Base-by-base conservation (phyloP, 2,113 vertebrate genomes). In the Orientallactaga bullata region DNA sequence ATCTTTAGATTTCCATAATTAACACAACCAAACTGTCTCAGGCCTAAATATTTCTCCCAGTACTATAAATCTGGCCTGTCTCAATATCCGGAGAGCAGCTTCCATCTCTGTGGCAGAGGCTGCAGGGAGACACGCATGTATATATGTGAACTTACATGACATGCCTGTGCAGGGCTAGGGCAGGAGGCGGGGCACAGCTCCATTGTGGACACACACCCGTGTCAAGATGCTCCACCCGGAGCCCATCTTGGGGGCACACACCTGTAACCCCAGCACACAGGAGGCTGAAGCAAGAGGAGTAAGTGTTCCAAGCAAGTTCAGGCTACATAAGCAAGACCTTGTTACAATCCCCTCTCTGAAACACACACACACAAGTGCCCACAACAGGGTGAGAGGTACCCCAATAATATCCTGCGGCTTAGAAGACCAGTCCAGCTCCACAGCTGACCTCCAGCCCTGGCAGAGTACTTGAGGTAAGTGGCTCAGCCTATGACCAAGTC, bases 1-100 rank as follows among this genome's bases (percentile, higher is more conserved):
- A 98, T 97, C 98, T 98, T 98, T 98, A 97, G 97, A 98, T 98
- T 98, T 98, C 98, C 97, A 85, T 98, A 98, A 98, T 98, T 98
- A 98, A 98, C 98, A 96, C 98, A 98, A 97, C 98, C 83, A 98
- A 98, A 97, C 96, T 98, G 96, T 96, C 98, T 97, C 68, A 10
- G 16, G 93, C 97, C 98, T 96, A 98, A 98, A 97, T 97, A 96
- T 97, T 97, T 98, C 97, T 98, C 97, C 97, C 86, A 18, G 7
- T 0, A 23, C 89, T 13, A 96, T 98, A 96, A 97, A 98, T 98
- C 97, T 92, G 78, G 74, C 66, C 30, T 0, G 68, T 97, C 96
- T 88, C 95, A 15, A 89, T 95, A 93, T 51, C 63, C 39, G 24
- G 92, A 94, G 92, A 92, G 92, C 85, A 0, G 20, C 83, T 85